Conservation (phyloP, 1,140 invertebrate genomes). For the Planococcus citri region DNA sequence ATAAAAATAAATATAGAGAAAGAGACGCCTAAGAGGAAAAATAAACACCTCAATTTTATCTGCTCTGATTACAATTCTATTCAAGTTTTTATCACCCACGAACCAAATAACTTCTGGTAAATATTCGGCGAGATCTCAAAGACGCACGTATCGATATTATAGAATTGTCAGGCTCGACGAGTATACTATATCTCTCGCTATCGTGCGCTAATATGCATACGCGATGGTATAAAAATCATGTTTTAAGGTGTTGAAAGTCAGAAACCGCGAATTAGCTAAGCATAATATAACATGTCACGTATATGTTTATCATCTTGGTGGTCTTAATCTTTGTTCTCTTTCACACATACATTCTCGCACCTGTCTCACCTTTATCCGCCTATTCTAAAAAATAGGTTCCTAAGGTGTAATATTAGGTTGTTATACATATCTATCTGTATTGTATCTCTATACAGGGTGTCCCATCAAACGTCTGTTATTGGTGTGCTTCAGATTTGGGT, state of each 20-base stretch:
- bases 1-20: neutral
- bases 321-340: constrained; percentile 7
- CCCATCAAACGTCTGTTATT: no score
- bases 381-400: neutral
- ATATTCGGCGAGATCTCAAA: neutral
- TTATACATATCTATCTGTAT: neutral
- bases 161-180: neutral
- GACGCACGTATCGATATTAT: neutral
- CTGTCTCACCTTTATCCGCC: neutral
- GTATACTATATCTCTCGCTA: neutral
- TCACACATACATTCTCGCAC: constrained; percentile 2
- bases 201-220: neutral
- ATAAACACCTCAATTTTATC: neutral
- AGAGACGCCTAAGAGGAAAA: neutral
- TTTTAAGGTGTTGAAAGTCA: constrained; percentile 7
- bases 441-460: no score
- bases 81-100: constrained; percentile 2
- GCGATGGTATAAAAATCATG: constrained; percentile 1
- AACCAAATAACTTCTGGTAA: neutral
- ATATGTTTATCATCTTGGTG: constrained; percentile 7
- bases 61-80: neutral
- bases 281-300: constrained; percentile 7
- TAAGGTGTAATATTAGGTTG: neutral
- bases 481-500: no score
- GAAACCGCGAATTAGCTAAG: constrained; percentile 6